phyloP scores from a whole-genome alignment of 2,888 invertebrate genomes.

The Dolichopus griseipennis region DNA sequence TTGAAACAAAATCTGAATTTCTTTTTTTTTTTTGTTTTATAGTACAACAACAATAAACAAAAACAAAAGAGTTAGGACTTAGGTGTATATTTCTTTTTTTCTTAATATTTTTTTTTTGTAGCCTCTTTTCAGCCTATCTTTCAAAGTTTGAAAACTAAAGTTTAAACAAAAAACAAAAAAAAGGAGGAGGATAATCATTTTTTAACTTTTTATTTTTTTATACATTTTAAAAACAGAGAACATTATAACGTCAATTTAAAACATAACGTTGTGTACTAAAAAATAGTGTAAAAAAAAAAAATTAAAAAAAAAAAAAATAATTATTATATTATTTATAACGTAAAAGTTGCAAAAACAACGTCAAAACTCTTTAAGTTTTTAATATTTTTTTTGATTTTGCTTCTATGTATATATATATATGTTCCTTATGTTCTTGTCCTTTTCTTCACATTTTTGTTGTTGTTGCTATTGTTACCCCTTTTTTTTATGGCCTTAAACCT shows the following conservation, averaged over 20 bases:
- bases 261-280: not conserved
- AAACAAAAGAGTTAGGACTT: too few species aligned
- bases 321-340: not conserved
- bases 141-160: not conserved
- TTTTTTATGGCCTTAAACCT: too few species aligned
- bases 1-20: not conserved
- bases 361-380: not conserved
- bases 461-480: too few species aligned
- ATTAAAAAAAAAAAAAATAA: too few species aligned
- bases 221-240: too few species aligned
- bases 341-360: not conserved
- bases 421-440: too few species aligned
- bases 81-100: too few species aligned
- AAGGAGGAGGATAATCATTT: conserved; percentile 3
- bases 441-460: too few species aligned
- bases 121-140: not conserved
- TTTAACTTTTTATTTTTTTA: not conserved
- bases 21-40: not conserved
- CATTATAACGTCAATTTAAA: not conserved
- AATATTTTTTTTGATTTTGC: too few species aligned
- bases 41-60: not conserved
- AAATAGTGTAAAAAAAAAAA: not conserved
- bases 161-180: not conserved
- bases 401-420: too few species aligned
- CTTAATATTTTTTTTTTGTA: too few species aligned